These are phyloP conservation scores for Lasioglossum marginatum DNA, from an alignment of 2,888 invertebrate genomes.

Conservation along the genomic window DNA sequence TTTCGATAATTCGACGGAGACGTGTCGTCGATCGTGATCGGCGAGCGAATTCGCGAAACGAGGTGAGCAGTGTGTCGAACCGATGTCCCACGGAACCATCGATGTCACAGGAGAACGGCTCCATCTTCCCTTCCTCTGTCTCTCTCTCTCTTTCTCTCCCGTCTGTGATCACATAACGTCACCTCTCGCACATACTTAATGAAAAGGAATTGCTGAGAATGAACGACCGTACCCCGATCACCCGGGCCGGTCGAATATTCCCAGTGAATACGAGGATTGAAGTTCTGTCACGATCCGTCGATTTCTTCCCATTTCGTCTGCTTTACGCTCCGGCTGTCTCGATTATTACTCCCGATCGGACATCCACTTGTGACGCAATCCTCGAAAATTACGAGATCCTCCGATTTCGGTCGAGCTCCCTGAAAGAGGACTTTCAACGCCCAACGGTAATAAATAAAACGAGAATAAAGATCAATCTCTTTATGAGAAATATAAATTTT, in stretches of 20 bases:
- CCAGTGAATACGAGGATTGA: constrained; percentile 20
- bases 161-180: constrained; percentile 40
- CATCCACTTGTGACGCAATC: not conserved
- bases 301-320: constrained; percentile 32
- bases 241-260: constrained; percentile 16
- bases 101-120: constrained; percentile 41
- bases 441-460: not conserved
- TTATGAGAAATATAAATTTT: not conserved
- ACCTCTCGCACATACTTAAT: constrained; percentile 46
- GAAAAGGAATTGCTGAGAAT: constrained; percentile 46
- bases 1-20: constrained; percentile 78
- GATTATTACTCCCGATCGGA: not conserved
- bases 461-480: not conserved
- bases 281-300: constrained; percentile 48
- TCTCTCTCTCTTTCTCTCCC: constrained; percentile 33
- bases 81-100: constrained; percentile 63
- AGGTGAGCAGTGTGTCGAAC: constrained; percentile 69
- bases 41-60: constrained; percentile 75
- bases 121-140: constrained; percentile 33
- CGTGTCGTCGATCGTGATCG: constrained; percentile 77
- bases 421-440: not conserved
- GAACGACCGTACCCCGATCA: constrained; percentile 17
- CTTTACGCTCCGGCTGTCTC: not conserved
- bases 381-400: not conserved
- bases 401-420: not conserved